Evolutionary conservation across 2,113 vertebrate species (phyloP).

Genomic region (Rana temporaria): DNA sequence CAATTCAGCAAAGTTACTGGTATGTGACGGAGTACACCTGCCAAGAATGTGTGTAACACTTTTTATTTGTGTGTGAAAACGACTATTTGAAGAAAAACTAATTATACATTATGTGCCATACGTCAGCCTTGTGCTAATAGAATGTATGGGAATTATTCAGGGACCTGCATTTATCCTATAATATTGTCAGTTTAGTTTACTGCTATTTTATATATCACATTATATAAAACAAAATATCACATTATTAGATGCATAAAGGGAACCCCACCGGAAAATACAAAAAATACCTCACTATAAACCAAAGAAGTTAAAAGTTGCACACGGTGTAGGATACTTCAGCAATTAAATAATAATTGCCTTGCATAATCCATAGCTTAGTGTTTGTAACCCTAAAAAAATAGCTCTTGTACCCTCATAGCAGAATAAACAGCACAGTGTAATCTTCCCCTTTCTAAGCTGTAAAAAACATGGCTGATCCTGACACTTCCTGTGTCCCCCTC

Average conservation of each 20-base stretch:
- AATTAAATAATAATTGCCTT: too few relatives aligned
- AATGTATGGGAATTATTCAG: slow-evolving; percentile 3
- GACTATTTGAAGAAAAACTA: neutral
- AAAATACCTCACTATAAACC: neutral
- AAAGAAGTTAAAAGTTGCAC: neutral
- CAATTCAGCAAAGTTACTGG: slow-evolving; percentile 9
- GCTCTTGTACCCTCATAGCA: too few relatives aligned
- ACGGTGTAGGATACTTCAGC: too few relatives aligned
- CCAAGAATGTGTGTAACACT: slow-evolving; percentile 16
- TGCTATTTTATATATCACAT: slow-evolving; percentile 16
- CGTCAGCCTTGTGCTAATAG: neutral
- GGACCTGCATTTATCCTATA: slow-evolving; percentile 11
- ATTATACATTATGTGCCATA: slow-evolving; percentile 1
- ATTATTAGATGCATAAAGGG: neutral
- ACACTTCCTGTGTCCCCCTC: too few relatives aligned
- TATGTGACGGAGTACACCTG: slow-evolving; percentile 18
- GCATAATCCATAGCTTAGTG: too few relatives aligned
- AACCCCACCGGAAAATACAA: neutral
- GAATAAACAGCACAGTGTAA: too few relatives aligned
- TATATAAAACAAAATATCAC: too few relatives aligned
- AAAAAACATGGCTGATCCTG: too few relatives aligned
- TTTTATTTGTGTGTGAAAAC: slow-evolving; percentile 19
- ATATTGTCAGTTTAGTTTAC: slow-evolving; percentile 6
- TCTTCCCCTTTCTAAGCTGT: too few relatives aligned
- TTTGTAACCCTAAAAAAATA: too few relatives aligned